Percentiles rank a stretch among this genome's conserved stretches.
These are phyloP conservation scores for Isurus oxyrinchus DNA, from an alignment of 2,113 vertebrate genomes.

Conservation along the genomic window DNA sequence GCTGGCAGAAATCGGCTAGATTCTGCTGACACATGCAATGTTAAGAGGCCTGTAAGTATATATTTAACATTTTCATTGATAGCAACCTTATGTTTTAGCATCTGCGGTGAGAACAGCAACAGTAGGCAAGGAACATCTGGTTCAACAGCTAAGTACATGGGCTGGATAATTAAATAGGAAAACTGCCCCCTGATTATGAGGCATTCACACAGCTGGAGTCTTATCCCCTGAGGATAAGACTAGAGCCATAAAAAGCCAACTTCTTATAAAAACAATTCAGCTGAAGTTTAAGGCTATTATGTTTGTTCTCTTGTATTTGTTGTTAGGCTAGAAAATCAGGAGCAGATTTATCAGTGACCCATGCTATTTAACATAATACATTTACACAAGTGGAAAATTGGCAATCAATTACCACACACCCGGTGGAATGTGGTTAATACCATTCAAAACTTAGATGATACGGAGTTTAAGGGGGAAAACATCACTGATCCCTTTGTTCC, in stretches of 20 bases:
- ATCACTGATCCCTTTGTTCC: background rate
- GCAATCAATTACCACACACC: background rate
- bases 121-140: background rate
- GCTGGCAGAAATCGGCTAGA: background rate
- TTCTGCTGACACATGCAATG: background rate
- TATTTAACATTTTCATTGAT: background rate
- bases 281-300: background rate
- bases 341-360: background rate
- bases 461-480: background rate
- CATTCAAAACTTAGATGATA: background rate
- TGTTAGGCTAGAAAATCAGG: background rate
- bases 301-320: background rate
- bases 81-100: background rate
- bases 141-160: constrained; percentile 23
- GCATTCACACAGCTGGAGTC: background rate
- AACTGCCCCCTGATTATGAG: background rate
- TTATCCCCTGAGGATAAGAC: background rate
- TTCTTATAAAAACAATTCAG: background rate
- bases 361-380: background rate
- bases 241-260: background rate
- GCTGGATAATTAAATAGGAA: background rate
- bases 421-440: background rate
- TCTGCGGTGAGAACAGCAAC: background rate
- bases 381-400: background rate
- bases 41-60: background rate